phyloP scores from a whole-genome alignment of 2,888 invertebrate genomes.

The Theretra japonica region DNA sequence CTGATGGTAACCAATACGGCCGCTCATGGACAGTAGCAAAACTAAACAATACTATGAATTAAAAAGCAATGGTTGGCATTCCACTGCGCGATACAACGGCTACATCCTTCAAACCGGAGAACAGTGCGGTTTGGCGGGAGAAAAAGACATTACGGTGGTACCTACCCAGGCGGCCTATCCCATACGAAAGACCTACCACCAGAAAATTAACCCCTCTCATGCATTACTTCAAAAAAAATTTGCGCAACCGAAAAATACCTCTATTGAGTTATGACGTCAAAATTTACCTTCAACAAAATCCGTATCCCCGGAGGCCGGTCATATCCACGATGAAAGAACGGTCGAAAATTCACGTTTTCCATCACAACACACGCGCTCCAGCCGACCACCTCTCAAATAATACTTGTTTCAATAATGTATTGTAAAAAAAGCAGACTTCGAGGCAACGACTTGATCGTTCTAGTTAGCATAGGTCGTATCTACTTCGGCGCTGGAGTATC shows the following conservation, averaged over 20 bases:
- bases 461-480: constrained; percentile 14
- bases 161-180: too few relatives aligned
- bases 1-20: too few relatives aligned
- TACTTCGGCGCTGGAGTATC: not conserved
- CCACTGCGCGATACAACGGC: too few relatives aligned
- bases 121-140: too few relatives aligned
- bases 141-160: too few relatives aligned
- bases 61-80: too few relatives aligned
- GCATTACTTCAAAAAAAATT: too few relatives aligned
- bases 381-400: not conserved
- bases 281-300: not conserved
- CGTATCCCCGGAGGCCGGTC: not conserved
- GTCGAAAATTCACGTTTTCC: not conserved
- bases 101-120: too few relatives aligned
- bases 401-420: not conserved
- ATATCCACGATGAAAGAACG: not conserved
- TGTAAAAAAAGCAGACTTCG: not conserved
- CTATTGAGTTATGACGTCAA: not conserved
- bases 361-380: not conserved
- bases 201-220: too few relatives aligned
- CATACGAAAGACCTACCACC: too few relatives aligned
- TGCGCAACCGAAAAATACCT: not conserved
- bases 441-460: not conserved
- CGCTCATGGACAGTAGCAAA: too few relatives aligned
- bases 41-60: too few relatives aligned